phyloP scores from a whole-genome alignment of 2,888 invertebrate genomes.

The Erannis defoliaria region DNA sequence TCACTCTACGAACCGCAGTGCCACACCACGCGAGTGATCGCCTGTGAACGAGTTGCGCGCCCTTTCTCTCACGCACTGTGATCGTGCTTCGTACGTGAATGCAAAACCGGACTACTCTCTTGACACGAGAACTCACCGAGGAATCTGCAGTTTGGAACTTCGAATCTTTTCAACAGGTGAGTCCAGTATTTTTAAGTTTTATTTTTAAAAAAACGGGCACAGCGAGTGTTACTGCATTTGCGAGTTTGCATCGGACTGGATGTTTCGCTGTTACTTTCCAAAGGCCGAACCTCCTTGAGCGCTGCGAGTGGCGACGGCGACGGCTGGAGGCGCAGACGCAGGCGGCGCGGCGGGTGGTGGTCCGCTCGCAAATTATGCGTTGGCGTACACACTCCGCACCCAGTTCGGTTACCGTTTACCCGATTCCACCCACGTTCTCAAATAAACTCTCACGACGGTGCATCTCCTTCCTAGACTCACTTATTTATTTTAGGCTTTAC shows the following conservation, averaged over 20 bases:
- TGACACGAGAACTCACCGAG: constrained; percentile 69
- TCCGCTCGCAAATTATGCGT: not conserved
- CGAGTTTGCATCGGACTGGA: constrained; percentile 62
- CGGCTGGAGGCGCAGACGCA: constrained; percentile 37
- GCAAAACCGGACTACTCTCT: constrained; percentile 83
- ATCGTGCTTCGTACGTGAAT: constrained; percentile 84
- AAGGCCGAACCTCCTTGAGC: constrained; percentile 63
- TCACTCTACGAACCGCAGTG: constrained; percentile 69
- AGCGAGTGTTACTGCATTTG: constrained; percentile 69
- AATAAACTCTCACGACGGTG: constrained; percentile 52
- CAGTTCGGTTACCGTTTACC: constrained; percentile 51
- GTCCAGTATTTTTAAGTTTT: constrained; percentile 52
- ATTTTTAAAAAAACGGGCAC: constrained; percentile 56
- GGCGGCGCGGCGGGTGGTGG: constrained; percentile 3
- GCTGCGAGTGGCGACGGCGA: constrained; percentile 25
- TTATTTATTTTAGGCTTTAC: constrained; percentile 50
- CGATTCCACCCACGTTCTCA: constrained; percentile 61
- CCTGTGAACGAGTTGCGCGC: constrained; percentile 77
- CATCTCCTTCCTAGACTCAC: constrained; percentile 52
- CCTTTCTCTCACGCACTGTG: constrained; percentile 85
- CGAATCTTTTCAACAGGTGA: constrained; percentile 71
- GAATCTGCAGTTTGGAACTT: constrained; percentile 68
- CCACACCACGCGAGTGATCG: constrained; percentile 77
- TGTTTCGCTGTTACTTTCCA: constrained; percentile 67
- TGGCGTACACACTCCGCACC: constrained; percentile 57